Base-by-base conservation (phyloP, 1,140 invertebrate genomes). In the Tachypleus tridentatus region DNA sequence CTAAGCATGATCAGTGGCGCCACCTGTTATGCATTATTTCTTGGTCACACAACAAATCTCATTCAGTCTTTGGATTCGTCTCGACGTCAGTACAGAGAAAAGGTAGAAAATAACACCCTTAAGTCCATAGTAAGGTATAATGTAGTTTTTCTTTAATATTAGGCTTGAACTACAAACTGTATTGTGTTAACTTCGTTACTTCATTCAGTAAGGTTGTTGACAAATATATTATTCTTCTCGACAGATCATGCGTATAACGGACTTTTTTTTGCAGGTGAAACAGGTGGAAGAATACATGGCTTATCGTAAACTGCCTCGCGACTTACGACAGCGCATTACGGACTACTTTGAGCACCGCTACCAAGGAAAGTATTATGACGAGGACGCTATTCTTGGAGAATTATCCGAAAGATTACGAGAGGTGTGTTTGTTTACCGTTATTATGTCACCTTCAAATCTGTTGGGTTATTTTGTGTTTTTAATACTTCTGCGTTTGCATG, bases 211-310 rank as follows among this genome's bases (percentile, higher is more conserved):
- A 29, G 29, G 29, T 29, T 29, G 29, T 29, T 29, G 29, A 2
- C 29, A 29, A 29, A 29, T 29, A 29, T 2, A 29, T 29, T 29
- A 29, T 29, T 29, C 6, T 64, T 65, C 4, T 51, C 50, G 49
- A 47, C 51, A 49, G 53, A 49, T 64, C 65, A 65, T 57, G 29
- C 29, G 2, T 29, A 29, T 29, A 29, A 29, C 29, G 29, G 9
- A 58, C 63, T 68, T 60, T 63, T 66, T 67, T 72, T 70, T 71
- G 11, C 78, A 95, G 93, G 89, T 98, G 71, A 98, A 98, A 83
- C 95, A 98, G 89, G 96, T 98, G 64, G 95, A 98, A 79, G 96
- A 98, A 78, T 98, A 98, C 77, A 98, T 98, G 95, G 91, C 93
- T 71, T 81, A 79, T 70, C 82, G 96, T 70, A 98, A 98, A 77